phyloP scores from a whole-genome alignment of 2,113 vertebrate species.

The Psittacara wagleri region DNA sequence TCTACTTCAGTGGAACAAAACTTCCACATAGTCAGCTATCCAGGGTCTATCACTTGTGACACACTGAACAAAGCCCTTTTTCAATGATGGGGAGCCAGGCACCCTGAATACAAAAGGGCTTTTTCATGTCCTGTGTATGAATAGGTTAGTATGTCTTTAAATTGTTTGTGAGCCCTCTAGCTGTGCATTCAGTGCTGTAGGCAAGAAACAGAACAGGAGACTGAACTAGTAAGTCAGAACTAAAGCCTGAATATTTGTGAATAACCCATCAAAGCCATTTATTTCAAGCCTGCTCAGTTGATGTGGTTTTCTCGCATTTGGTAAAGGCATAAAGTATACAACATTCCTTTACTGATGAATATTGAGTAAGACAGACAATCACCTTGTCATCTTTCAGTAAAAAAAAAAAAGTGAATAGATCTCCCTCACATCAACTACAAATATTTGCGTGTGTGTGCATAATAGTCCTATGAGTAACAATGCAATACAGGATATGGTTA shows the following conservation, averaged over 20 bases:
- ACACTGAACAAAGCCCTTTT: neutral
- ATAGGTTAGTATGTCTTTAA: constrained; percentile 8
- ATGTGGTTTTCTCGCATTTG: neutral
- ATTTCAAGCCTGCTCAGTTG: neutral
- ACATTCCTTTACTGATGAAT: neutral
- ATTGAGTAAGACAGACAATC: neutral
- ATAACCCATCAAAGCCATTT: constrained; percentile 12
- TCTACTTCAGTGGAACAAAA: neutral
- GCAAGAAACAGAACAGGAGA: neutral
- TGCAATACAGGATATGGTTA: neutral
- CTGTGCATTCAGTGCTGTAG: neutral
- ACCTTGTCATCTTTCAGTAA: neutral
- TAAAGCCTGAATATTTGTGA: neutral
- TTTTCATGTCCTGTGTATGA: neutral
- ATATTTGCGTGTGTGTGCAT: neutral
- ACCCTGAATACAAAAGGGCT: neutral
- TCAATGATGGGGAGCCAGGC: neutral
- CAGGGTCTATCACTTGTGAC: neutral
- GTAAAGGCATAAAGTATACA: neutral
- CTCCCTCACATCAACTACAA: neutral
- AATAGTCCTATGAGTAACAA: neutral
- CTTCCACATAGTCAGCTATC: constrained; percentile 8
- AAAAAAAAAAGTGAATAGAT: neutral
- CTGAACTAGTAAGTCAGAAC: neutral
- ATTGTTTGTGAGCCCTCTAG: neutral